Conservation (phyloP, 2,797 vertebrate species). For the Neosalanx taihuensis region DNA sequence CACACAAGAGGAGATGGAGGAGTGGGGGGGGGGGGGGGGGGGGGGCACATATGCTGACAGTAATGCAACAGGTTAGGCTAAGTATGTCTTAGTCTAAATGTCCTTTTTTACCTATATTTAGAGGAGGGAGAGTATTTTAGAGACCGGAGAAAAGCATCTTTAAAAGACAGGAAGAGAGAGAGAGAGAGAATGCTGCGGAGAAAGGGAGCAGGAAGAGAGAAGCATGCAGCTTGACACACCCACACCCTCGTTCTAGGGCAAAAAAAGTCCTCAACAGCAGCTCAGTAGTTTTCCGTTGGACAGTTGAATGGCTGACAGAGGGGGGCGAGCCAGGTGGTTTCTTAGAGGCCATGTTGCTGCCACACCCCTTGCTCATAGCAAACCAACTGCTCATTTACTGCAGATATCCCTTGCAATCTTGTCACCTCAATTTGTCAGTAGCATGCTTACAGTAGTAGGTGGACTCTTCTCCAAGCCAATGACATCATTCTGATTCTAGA, state of each 20-base stretch:
- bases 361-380: not conserved
- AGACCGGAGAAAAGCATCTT: slow-evolving; percentile 3
- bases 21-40: not conserved
- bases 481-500: not conserved
- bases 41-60: not conserved
- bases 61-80: slow-evolving; percentile 13
- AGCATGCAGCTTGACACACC: slow-evolving; percentile 2
- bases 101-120: not conserved
- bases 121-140: not conserved
- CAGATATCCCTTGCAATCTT: not conserved
- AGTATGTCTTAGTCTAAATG: not conserved
- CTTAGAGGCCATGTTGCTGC: not conserved
- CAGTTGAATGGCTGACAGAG: not conserved
- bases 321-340: not conserved
- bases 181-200: not conserved
- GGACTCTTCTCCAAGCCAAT: not conserved
- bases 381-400: too few species aligned
- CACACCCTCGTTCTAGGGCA: slow-evolving; percentile 4
- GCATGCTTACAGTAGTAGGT: not conserved
- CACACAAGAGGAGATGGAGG: slow-evolving; percentile 7
- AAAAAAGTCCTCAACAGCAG: not conserved
- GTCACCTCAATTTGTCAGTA: too few species aligned
- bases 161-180: slow-evolving; percentile 14
- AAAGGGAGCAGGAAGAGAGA: not conserved
- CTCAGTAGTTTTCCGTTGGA: slow-evolving; percentile 24